Evolutionary conservation across 2,888 invertebrate species (phyloP), one percentile per base, ranked within the genome.

Genomic region (Tinea trinotella): DNA sequence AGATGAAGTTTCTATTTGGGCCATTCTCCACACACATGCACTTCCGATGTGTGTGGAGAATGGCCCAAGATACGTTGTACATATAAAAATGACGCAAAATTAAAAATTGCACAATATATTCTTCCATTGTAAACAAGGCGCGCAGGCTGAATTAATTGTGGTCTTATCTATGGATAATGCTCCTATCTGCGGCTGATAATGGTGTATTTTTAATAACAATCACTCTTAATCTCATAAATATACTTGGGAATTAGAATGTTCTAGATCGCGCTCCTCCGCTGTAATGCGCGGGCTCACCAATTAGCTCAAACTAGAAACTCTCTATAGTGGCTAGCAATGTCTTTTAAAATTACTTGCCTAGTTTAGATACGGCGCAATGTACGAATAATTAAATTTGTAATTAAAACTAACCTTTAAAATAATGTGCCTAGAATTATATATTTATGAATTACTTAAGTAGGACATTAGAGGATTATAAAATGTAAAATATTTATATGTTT

Each of bases 81-180:
- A 24, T 24, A 24, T 24, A 24, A 24, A 40, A 40, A 19, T 18
- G 19, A 48, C 19, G 48, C 10, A n/a, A 30, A 48, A 48, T 48
- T 48, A 18, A 6, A 48, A 48, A 48, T 48, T 48, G 20, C 48
- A 48, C 48, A 48, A 48, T 50, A 24, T 3, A 24, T 24, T 13
- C 22, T 50, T 50, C 24, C 22, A 15, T 9, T 22, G 50, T 50
- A 50, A 50, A 50, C 50, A 49, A 44, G 49, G 3, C 49, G 24
- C n/a, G n/a, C n/a, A n/a, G 24, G 7, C 50, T 18, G 19, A 48
- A 48, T 24, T 50, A 50, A 50, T 50, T 50, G 22, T 1, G 24
- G 22, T 3, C 50, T 50, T 50, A 50, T 50, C 50, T 24, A 24
- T 50, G 18, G 24, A 18, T 17, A 3, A 7, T 19, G 18, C 19